Evolutionary conservation across 53 echinoderm and acorn worm genomes (phyloP).

Genomic region (Mesocentrotus franciscanus): DNA sequence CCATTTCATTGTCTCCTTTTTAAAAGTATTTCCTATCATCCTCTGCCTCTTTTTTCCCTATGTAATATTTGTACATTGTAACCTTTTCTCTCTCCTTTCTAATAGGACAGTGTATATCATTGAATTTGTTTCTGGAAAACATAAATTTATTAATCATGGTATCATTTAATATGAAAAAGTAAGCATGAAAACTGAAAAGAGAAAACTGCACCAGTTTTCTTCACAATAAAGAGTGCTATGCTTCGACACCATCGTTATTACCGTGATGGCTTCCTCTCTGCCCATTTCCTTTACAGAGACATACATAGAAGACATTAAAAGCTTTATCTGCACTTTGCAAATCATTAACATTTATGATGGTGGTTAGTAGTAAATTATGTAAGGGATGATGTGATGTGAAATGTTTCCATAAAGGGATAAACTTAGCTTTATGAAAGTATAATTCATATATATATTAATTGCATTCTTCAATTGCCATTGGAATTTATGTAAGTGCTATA

Average conservation of each 20-base stretch:
- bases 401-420: neutral
- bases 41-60: no score
- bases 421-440: neutral
- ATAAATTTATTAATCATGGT: no score
- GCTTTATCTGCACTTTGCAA: neutral
- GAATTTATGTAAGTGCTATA: neutral
- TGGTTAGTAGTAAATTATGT: constrained; percentile 21
- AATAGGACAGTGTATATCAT: no score
- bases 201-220: neutral
- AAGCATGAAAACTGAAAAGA: neutral
- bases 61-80: neutral
- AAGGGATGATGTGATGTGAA: neutral
- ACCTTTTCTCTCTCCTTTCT: no score
- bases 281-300: neutral
- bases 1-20: no score
- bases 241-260: neutral
- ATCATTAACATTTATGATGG: constrained; percentile 1
- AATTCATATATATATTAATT: neutral
- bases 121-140: no score
- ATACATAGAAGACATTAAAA: neutral
- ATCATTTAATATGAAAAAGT: neutral
- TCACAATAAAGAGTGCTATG: neutral
- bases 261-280: neutral
- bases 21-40: no score
- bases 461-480: neutral